phyloP scores from a whole-genome alignment of 2,797 vertebrate genomes.

The Gallinago nigripennis region DNA sequence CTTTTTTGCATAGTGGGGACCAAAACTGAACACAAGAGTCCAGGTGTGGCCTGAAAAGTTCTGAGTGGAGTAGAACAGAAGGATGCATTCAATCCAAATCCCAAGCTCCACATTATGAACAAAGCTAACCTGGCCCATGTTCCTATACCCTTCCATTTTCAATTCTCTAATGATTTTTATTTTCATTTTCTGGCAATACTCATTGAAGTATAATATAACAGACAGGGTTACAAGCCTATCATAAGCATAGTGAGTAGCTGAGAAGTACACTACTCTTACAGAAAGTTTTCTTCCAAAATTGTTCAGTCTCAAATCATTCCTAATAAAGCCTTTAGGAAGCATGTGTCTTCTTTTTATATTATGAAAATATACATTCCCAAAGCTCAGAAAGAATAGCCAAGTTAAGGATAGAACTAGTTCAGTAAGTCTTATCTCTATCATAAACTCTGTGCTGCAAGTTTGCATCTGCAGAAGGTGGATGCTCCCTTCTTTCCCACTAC shows the following conservation, averaged over 20 bases:
- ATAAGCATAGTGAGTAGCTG: not conserved
- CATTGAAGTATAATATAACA: not conserved
- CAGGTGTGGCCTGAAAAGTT: not conserved
- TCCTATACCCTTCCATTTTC: not conserved
- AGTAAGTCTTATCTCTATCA: not conserved
- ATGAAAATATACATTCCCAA: not conserved
- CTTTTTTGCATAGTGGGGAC: not conserved
- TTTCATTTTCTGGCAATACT: not conserved
- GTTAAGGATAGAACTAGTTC: not conserved
- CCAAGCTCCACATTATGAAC: not conserved
- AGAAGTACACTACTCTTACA: not conserved
- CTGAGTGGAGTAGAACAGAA: not conserved
- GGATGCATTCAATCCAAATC: not conserved
- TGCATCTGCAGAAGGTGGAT: not conserved
- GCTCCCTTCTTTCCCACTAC: not conserved
- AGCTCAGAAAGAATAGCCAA: not conserved
- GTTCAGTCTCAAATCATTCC: not conserved
- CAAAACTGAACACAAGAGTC: not conserved
- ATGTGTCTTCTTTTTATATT: not conserved
- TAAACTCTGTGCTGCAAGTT: not conserved
- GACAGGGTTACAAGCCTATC: not conserved
- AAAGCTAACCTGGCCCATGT: not conserved
- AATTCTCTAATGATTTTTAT: not conserved
- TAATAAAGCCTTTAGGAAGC: not conserved
- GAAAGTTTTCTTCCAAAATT: not conserved